A percentile compares a stretch with the other conserved stretches of the same genome.
Evolutionary conservation across 1,140 invertebrate genomes (phyloP).

Genomic region (Littorina saxatilis): DNA sequence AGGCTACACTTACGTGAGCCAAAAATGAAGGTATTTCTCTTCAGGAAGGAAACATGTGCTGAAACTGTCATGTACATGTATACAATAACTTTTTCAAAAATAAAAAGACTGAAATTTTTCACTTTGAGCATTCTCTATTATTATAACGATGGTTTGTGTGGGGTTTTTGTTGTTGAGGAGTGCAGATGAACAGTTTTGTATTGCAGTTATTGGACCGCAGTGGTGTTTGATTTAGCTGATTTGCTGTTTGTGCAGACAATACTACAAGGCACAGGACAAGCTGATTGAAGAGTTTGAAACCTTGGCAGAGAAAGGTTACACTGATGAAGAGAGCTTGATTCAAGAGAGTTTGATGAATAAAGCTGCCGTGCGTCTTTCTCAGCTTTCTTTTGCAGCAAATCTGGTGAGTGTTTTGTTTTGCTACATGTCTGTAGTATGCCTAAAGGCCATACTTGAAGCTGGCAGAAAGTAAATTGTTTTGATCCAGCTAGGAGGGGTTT

Average conservation of each 20-base stretch:
- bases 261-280: too few species aligned
- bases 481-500: too few species aligned
- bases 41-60: neutral
- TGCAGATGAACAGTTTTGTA: too few species aligned
- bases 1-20: too few species aligned
- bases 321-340: too few species aligned
- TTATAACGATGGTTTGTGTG: neutral
- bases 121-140: neutral
- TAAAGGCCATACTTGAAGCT: too few species aligned
- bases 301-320: too few species aligned
- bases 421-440: too few species aligned
- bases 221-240: too few species aligned
- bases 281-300: neutral
- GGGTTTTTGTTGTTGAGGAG: neutral
- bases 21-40: neutral
- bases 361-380: constrained; percentile 43
- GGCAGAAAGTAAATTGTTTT: too few species aligned
- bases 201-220: too few species aligned
- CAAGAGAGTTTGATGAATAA: neutral
- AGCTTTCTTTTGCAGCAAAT: constrained; percentile 58
- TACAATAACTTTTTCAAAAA: neutral
- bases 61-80: neutral
- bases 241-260: too few species aligned
- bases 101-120: neutral
- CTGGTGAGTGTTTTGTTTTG: constrained; percentile 53